These are phyloP conservation scores for Lottia gigantea DNA, from an alignment of 2,888 invertebrate genomes.

Conservation along the genomic window DNA sequence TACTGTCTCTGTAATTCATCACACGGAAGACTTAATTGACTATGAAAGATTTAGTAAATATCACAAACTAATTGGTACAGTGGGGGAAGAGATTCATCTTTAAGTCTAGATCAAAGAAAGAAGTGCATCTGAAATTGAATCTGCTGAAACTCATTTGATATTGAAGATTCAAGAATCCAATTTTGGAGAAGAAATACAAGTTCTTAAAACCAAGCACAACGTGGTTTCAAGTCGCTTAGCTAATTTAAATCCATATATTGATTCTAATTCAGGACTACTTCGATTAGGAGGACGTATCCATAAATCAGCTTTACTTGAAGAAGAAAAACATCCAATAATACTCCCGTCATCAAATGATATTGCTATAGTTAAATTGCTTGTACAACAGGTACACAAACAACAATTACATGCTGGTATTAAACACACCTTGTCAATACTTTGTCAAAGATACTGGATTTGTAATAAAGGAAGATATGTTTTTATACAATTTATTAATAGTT, in stretches of 20 bases:
- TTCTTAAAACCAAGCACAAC: background rate
- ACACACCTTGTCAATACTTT: background rate
- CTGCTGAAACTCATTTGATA: background rate
- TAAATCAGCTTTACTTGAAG: background rate
- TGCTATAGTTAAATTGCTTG: background rate
- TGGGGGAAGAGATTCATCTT: background rate
- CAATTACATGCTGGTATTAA: conserved; percentile 20
- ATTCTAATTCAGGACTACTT: background rate
- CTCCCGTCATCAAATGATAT: background rate
- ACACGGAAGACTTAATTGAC: background rate
- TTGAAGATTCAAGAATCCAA: background rate
- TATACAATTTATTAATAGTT: conserved; percentile 5
- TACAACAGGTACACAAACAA: background rate
- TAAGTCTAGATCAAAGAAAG: background rate
- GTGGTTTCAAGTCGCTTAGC: background rate
- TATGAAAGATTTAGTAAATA: conserved; percentile 6
- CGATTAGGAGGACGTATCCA: background rate
- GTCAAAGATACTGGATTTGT: conserved; percentile 20
- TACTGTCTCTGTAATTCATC: background rate
- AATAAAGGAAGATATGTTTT: conserved; percentile 6
- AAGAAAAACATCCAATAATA: background rate
- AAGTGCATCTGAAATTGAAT: background rate
- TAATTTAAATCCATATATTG: background rate
- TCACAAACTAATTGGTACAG: background rate
- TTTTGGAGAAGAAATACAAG: background rate